Conservation (phyloP, 2,113 vertebrate species). For the Eptesicus fuscus region DNA sequence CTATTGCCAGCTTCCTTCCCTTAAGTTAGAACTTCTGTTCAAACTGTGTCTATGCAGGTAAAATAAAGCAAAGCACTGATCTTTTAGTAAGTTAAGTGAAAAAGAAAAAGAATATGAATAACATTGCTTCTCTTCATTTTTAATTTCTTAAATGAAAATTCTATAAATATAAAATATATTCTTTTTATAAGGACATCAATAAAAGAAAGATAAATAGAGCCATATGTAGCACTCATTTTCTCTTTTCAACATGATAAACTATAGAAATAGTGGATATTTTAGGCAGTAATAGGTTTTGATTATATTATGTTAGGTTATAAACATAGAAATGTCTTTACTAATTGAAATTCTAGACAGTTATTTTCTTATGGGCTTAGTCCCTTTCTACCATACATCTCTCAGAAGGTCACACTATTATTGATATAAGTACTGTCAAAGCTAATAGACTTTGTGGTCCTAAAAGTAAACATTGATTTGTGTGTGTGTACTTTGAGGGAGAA, state of each 20-base stretch:
- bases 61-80: not conserved
- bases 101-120: not conserved
- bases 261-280: not conserved
- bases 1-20: not conserved
- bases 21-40: constrained; percentile 20
- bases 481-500: not conserved
- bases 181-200: not conserved
- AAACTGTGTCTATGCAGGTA: not conserved
- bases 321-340: not conserved
- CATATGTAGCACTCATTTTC: not conserved
- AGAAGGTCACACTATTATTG: not conserved
- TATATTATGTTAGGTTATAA: not conserved
- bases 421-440: not conserved
- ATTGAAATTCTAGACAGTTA: not conserved
- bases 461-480: not conserved
- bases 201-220: not conserved
- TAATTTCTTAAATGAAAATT: not conserved
- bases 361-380: not conserved
- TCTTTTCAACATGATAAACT: not conserved
- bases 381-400: not conserved
- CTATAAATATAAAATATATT: not conserved
- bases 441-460: not conserved
- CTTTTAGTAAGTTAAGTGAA: constrained; percentile 6
- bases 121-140: not conserved
- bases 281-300: not conserved